phyloP scores from a whole-genome alignment of 2,888 invertebrate species.

The Scaptomyza polygonia region DNA sequence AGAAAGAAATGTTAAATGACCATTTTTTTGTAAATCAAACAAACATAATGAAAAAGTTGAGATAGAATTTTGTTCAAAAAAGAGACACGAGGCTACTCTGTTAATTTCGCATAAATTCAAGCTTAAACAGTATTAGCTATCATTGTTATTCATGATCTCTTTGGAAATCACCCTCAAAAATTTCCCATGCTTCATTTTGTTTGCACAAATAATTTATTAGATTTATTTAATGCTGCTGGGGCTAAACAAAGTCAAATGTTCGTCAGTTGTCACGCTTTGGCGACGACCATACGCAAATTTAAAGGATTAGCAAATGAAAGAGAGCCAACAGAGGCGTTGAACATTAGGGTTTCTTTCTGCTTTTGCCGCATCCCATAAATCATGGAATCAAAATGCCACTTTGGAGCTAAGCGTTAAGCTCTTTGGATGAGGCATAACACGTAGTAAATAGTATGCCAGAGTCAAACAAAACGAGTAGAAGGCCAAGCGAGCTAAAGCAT shows the following conservation, averaged over 20 bases:
- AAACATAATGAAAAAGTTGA: background rate
- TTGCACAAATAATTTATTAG: constrained; percentile 53
- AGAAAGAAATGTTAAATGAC: constrained; percentile 7
- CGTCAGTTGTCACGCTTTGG: constrained; percentile 59
- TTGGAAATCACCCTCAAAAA: constrained; percentile 16
- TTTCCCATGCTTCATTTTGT: background rate
- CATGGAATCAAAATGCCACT: constrained; percentile 78
- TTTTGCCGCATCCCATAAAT: constrained; percentile 60
- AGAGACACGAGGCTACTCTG: no score
- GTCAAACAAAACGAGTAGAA: constrained; percentile 19
- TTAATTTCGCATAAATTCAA: no score
- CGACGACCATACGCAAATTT: constrained; percentile 71
- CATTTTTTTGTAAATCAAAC: background rate
- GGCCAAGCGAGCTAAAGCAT: constrained; percentile 5
- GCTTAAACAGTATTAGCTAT: background rate
- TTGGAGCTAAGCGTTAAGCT: constrained; percentile 72
- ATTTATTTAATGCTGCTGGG: constrained; percentile 56
- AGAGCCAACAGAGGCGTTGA: constrained; percentile 47
- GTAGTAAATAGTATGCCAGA: constrained; percentile 69
- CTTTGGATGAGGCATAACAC: constrained; percentile 69
- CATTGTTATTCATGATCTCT: constrained; percentile 1
- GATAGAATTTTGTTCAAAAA: background rate
- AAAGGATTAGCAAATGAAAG: constrained; percentile 77
- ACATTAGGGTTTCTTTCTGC: constrained; percentile 41
- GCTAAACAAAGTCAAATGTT: constrained; percentile 73